Conservation (phyloP, 2,888 invertebrate species). For the Lasioglossum malachurum region DNA sequence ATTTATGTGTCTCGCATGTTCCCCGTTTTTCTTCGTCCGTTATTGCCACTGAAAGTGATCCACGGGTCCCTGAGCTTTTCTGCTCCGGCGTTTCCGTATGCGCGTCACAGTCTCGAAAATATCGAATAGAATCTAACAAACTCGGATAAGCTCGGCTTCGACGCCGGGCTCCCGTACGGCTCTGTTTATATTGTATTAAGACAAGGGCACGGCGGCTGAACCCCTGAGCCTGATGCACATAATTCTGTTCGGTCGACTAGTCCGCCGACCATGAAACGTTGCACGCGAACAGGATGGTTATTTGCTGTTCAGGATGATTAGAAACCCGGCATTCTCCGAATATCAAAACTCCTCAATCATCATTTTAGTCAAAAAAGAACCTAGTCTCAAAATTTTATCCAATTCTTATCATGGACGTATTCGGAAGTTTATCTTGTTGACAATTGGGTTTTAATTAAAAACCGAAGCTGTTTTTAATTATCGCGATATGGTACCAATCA, state of each 20-base stretch:
- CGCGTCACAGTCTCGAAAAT: constrained; percentile 46
- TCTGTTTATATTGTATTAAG: constrained; percentile 47
- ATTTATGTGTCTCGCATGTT: constrained; percentile 80
- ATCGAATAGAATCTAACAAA: constrained; percentile 59
- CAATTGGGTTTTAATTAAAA: too few species aligned
- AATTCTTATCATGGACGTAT: neutral
- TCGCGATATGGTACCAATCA: too few species aligned
- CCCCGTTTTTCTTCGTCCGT: constrained; percentile 74
- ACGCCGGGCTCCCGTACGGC: neutral
- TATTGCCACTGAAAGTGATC: constrained; percentile 66
- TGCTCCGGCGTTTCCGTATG: constrained; percentile 29
- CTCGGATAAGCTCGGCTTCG: constrained; percentile 34
- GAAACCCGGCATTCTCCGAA: neutral
- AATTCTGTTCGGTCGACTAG: neutral
- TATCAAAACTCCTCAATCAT: neutral
- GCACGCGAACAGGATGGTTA: neutral
- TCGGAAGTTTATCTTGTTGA: too few species aligned
- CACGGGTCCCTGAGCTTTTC: constrained; percentile 32
- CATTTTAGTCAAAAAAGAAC: too few species aligned
- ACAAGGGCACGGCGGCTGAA: constrained; percentile 2
- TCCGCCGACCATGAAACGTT: neutral
- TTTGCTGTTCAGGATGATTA: neutral
- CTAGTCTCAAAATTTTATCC: too few species aligned
- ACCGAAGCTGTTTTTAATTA: too few species aligned
- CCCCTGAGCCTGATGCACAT: neutral